Conservation (phyloP, 2,888 invertebrate species). For the Drosophila nr. perissopoda region DNA sequence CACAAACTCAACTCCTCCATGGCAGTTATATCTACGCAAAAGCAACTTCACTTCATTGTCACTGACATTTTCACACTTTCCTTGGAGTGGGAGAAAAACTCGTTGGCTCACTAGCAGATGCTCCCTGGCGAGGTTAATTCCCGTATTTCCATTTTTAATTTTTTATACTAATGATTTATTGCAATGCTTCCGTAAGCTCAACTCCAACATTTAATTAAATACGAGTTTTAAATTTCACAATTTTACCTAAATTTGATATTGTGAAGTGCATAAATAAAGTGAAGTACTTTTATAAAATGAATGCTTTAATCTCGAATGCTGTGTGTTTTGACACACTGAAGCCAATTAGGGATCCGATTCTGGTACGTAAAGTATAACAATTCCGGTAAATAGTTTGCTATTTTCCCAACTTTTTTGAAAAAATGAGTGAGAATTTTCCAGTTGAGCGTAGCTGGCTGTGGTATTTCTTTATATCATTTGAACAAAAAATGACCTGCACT, state of each 20-base stretch:
- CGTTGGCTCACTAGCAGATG: conserved; percentile 50
- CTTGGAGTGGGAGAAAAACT: conserved; percentile 45
- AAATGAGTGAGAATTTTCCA: neutral
- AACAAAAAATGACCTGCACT: neutral
- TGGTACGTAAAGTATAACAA: neutral
- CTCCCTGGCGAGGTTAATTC: conserved; percentile 44
- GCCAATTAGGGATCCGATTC: neutral
- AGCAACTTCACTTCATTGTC: conserved; percentile 41
- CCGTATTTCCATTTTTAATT: conserved; percentile 29
- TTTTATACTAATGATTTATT: conserved; percentile 67
- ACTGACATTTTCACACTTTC: conserved; percentile 69
- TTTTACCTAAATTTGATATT: neutral
- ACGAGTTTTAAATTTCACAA: conserved; percentile 1
- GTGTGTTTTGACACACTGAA: neutral
- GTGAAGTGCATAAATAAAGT: neutral
- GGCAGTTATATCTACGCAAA: conserved; percentile 18
- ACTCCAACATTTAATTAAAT: conserved; percentile 11
- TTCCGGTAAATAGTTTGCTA: neutral
- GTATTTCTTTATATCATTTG: neutral
- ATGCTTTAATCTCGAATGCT: neutral
- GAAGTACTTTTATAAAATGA: neutral
- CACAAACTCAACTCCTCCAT: conserved; percentile 20
- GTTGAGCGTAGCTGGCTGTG: neutral
- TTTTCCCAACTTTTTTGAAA: neutral
- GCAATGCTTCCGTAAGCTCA: neutral